These are phyloP conservation scores for Drosophila kepulauana DNA, from an alignment of 1,140 invertebrate genomes.

Conservation along the genomic window DNA sequence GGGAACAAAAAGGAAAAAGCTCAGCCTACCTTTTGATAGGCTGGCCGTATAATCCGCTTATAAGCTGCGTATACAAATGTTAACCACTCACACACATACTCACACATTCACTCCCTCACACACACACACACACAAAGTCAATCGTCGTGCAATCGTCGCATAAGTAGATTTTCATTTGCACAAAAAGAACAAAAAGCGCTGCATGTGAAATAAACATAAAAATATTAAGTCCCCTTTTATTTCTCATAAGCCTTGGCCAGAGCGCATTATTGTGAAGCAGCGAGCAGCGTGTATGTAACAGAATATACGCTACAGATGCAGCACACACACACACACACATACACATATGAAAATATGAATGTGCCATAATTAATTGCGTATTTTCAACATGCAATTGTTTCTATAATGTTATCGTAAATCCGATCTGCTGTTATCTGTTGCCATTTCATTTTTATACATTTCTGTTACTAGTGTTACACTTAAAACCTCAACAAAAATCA, in stretches of 20 bases:
- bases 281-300: background rate
- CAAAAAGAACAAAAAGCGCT: background rate
- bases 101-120: background rate
- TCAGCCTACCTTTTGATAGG: constrained; percentile 33
- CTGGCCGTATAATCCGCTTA: constrained; percentile 30
- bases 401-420: too few relatives aligned
- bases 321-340: too few relatives aligned
- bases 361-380: too few relatives aligned
- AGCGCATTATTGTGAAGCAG: too few relatives aligned
- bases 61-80: constrained; percentile 38
- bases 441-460: too few relatives aligned
- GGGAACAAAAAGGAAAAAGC: background rate
- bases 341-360: too few relatives aligned
- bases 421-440: too few relatives aligned
- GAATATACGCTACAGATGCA: background rate
- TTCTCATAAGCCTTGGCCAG: background rate
- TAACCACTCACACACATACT: constrained; percentile 23
- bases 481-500: too few relatives aligned
- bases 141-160: constrained; percentile 11
- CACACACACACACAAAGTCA: constrained; percentile 10
- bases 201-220: too few relatives aligned
- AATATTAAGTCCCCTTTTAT: background rate
- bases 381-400: too few relatives aligned
- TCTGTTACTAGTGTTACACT: too few relatives aligned
- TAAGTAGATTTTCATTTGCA: constrained; percentile 50